These are phyloP conservation scores for Drosophila lutescens DNA, from an alignment of 2,888 invertebrate genomes.

Conservation along the genomic window DNA sequence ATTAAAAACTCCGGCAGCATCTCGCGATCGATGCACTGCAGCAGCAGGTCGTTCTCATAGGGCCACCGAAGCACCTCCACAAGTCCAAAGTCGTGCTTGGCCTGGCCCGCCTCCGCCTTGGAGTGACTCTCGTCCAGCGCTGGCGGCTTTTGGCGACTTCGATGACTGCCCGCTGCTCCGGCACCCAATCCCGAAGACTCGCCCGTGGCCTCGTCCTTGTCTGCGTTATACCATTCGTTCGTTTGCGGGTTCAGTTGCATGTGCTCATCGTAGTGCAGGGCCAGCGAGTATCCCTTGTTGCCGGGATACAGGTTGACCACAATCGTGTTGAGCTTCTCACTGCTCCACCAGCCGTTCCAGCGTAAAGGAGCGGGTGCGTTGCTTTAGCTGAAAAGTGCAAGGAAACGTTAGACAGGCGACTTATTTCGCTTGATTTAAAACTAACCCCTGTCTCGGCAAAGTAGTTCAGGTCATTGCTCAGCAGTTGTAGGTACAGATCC, in stretches of 20 bases:
- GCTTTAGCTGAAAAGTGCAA: constrained; percentile 76
- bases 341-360: constrained; percentile 93
- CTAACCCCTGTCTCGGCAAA: constrained; percentile 83
- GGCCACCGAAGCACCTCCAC: constrained; percentile 93
- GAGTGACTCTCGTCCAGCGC: constrained; percentile 22
- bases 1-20: constrained; percentile 94
- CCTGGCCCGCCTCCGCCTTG: constrained; percentile 15
- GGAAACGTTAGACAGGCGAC: not conserved
- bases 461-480: constrained; percentile 82
- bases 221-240: constrained; percentile 58
- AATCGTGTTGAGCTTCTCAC: constrained; percentile 94
- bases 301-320: constrained; percentile 96
- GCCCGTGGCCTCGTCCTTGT: constrained; percentile 14
- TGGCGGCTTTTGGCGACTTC: constrained; percentile 54
- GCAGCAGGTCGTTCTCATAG: constrained; percentile 94
- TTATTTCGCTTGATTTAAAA: not conserved
- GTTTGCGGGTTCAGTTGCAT: constrained; percentile 75
- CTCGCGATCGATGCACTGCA: constrained; percentile 95
- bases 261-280: constrained; percentile 83
- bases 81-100: constrained; percentile 86
- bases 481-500: constrained; percentile 82
- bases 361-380: constrained; percentile 87
- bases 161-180: constrained; percentile 9
- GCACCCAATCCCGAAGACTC: constrained; percentile 3
- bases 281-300: constrained; percentile 93